Evolutionary conservation across 2,797 vertebrate genomes (phyloP).

Genomic region (Columba guinea): DNA sequence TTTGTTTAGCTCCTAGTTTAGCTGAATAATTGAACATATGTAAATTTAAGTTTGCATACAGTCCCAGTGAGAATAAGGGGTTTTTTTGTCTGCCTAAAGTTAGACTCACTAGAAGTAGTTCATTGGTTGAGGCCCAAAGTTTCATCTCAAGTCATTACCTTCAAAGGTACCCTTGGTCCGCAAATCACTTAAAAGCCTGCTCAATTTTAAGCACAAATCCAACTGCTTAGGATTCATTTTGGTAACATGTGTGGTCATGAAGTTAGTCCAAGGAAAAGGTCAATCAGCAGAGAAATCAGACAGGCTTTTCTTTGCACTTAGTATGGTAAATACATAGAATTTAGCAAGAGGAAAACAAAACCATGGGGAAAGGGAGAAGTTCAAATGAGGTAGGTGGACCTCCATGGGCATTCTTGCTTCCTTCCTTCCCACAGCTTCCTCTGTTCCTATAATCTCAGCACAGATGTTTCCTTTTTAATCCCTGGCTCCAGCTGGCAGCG

Average conservation of each 20-base stretch:
- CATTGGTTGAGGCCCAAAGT: neutral
- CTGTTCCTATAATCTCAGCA: slow-evolving; percentile 71
- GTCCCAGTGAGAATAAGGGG: neutral
- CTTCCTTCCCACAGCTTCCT: slow-evolving; percentile 74
- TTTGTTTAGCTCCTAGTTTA: neutral
- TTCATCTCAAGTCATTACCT: neutral
- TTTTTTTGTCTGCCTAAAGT: neutral
- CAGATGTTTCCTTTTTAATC: slow-evolving; percentile 81
- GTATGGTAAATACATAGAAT: neutral
- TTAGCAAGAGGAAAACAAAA: slow-evolving; percentile 1
- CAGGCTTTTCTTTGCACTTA: neutral
- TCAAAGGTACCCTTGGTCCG: neutral
- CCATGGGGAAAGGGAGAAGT: neutral
- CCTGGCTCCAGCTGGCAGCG: slow-evolving; percentile 67
- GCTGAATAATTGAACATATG: neutral
- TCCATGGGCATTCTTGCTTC: slow-evolving; percentile 54
- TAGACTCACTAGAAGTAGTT: neutral
- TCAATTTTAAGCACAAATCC: neutral
- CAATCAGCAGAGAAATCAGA: neutral
- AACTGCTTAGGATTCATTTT: neutral
- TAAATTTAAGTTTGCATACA: neutral
- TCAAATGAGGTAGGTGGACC: slow-evolving; percentile 61
- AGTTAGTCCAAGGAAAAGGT: slow-evolving; percentile 23
- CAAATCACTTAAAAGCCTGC: neutral
- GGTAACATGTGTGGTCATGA: neutral